Conservation (phyloP, 2,888 invertebrate species). For the Xylota segnis region DNA sequence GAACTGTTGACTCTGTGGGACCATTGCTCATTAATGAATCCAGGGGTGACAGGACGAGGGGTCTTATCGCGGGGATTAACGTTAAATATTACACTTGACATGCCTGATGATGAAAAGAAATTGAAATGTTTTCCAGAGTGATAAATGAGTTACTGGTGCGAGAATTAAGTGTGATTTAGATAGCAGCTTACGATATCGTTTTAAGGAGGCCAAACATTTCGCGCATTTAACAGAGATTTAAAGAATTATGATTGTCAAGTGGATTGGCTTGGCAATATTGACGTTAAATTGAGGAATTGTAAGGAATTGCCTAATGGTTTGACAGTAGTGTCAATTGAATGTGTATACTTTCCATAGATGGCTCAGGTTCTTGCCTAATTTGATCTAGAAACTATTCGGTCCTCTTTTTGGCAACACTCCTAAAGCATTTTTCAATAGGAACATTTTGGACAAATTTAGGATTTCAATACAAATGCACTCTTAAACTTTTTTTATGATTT, state of each 20-base stretch:
- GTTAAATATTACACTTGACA: constrained; percentile 23
- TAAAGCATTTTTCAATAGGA: too few species aligned
- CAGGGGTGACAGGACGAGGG: constrained; percentile 4
- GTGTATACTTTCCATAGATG: too few species aligned
- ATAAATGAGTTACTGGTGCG: constrained; percentile 1
- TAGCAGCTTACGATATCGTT: background rate
- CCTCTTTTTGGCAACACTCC: too few species aligned
- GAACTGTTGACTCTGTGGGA: constrained; percentile 9
- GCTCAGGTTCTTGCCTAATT: too few species aligned
- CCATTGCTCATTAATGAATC: constrained; percentile 29
- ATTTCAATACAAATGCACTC: too few species aligned
- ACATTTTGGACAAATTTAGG: too few species aligned
- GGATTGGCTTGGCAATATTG: too few species aligned
- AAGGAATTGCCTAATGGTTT: too few species aligned
- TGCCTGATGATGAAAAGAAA: constrained; percentile 17
- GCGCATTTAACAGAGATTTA: background rate
- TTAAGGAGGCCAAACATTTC: background rate
- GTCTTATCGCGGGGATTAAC: constrained; percentile 30
- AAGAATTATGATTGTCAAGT: background rate
- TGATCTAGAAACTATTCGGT: too few species aligned
- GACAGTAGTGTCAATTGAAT: too few species aligned
- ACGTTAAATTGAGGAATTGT: too few species aligned
- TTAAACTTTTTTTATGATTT: too few species aligned
- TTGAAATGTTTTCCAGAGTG: constrained; percentile 14
- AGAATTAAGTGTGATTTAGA: constrained; percentile 19